Evolutionary conservation across 2,888 invertebrate genomes (phyloP).

Genomic region (Autographa pulchrina): DNA sequence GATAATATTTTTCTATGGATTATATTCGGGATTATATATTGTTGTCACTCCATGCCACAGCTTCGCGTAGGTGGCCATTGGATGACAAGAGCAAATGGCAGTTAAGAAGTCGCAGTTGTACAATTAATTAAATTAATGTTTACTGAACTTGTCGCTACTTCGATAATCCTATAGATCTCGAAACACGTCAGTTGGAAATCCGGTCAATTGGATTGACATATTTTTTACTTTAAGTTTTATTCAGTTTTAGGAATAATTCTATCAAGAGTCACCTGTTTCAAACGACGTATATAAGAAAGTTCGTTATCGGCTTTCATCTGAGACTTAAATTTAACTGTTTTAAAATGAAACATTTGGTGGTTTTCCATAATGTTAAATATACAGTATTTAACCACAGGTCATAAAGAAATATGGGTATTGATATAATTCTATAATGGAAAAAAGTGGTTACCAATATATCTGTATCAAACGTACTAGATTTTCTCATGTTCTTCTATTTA

Average conservation of each 20-base stretch:
- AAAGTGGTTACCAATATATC: not conserved
- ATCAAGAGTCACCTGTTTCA: not conserved
- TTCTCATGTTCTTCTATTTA: no score
- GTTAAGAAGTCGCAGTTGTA: not conserved
- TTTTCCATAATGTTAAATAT: no score
- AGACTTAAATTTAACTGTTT: no score
- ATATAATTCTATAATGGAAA: no score
- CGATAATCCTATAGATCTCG: conserved; percentile 4
- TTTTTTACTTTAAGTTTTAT: not conserved
- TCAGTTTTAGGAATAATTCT: not conserved
- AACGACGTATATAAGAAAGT: no score
- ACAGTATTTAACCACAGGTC: no score
- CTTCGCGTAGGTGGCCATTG: not conserved
- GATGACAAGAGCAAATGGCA: not conserved
- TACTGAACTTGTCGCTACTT: conserved; percentile 4
- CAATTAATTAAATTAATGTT: conserved; percentile 4
- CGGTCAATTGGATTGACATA: conserved; percentile 4
- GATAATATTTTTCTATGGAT: not conserved
- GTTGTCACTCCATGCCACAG: not conserved
- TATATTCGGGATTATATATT: not conserved
- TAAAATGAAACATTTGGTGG: no score
- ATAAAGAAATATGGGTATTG: no score
- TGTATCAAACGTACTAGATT: not conserved
- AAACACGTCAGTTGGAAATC: conserved; percentile 1
- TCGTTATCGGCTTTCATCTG: no score